Base-by-base conservation (phyloP, 92 coral and sea anemone genomes). In the Porites evermanni region DNA sequence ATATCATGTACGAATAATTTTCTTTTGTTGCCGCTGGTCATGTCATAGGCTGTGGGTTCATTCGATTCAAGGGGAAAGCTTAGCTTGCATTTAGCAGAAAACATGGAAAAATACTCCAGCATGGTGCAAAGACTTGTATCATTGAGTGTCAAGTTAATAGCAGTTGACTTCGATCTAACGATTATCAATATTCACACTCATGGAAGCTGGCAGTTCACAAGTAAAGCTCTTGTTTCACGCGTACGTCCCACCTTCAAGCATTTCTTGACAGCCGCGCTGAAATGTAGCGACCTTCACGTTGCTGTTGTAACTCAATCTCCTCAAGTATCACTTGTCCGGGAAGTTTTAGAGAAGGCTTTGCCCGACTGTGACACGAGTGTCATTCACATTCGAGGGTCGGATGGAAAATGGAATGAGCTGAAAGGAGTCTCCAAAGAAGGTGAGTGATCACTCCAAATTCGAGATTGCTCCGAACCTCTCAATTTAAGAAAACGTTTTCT, bases 281-380 rank as follows among this genome's bases (percentile, higher is more conserved):
- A 88, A 13, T 90, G 93, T 29, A 87, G 86, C 16, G 87, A 91
- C 6, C 61, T 97, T 8, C 88, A 86, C 77, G 92, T 97, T 10
- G 99, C 99, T 19, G 91, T 97, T 23, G 99, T 97, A 53, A 97
- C 99, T 12, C 94, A 92, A 24, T 95, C 98, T 20, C 98, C 98
- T 11, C 99, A 97, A 85, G 92, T 92, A 56, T 60, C 87, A 1
- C 91, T 97, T n/a, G 81, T 97, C 4, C 90, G 93, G 79, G 98
- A 97, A 80, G 97, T 97, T 32, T 77, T 97, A 14, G 90, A 86
- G 65, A 78, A 88, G 63, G 74, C 96, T 80, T 74, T 97, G 80
- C 90, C 95, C 1, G 92, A 85, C 52, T 87, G 92, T 53, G 95
- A 97, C 75, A 90, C 94, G 6, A 89, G 87, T 32, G 86, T 70